Conservation (phyloP, 2,888 invertebrate genomes). For the Lasioglossum vierecki region DNA sequence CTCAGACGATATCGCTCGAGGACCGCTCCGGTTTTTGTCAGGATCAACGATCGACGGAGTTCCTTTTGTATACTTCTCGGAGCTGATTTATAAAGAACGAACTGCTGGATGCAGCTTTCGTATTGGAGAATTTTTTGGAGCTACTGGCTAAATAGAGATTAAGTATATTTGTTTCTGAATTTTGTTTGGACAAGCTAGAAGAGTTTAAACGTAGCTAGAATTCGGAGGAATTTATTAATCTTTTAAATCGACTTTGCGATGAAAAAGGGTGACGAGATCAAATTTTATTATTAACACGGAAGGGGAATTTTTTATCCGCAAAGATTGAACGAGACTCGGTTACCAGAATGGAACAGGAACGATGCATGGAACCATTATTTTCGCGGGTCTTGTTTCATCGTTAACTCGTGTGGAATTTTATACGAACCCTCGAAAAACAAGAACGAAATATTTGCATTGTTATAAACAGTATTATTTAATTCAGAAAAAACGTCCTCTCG, state of each 20-base stretch:
- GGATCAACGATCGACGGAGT: constrained; percentile 20
- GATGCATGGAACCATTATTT: neutral
- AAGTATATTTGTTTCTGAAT: neutral
- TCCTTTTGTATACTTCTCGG: neutral
- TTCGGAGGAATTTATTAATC: neutral
- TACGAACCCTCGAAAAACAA: neutral
- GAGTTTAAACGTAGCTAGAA: neutral
- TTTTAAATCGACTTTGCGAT: neutral
- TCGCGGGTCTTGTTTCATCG: neutral
- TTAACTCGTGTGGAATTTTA: neutral
- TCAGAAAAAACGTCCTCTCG: neutral
- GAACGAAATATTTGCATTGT: neutral
- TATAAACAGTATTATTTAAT: too few relatives aligned
- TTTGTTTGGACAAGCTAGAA: neutral
- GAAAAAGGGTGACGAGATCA: neutral
- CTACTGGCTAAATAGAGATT: neutral
- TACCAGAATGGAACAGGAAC: neutral
- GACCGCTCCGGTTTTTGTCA: constrained; percentile 1
- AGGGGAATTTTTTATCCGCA: neutral
- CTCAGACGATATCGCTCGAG: constrained; percentile 17
- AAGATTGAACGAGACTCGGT: neutral
- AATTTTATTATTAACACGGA: neutral
- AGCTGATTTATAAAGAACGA: neutral
- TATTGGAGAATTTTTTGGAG: too few relatives aligned
- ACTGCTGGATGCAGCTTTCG: neutral